phyloP scores from a whole-genome alignment of 2,113 vertebrate genomes.

The Ammospiza caudacuta region DNA sequence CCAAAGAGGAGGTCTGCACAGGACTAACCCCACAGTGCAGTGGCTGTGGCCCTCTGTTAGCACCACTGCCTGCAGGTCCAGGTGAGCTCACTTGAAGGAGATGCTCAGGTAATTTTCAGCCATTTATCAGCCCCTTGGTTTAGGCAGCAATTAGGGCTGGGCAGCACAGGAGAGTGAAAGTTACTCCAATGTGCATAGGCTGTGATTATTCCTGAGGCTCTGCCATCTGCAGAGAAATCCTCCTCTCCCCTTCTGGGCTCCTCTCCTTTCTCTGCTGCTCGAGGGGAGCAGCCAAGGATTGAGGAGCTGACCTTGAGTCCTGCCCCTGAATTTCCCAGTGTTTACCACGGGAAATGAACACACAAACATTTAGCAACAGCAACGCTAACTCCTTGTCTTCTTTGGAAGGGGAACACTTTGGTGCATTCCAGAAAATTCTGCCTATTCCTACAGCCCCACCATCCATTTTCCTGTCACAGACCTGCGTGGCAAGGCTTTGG shows the following conservation, averaged over 20 bases:
- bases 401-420: background rate
- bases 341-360: background rate
- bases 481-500: background rate
- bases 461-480: background rate
- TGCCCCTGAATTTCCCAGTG: background rate
- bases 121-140: background rate
- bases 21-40: background rate
- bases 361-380: background rate
- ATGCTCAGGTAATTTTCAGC: slow-evolving; percentile 15
- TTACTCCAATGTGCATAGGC: background rate
- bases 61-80: background rate
- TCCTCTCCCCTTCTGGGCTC: background rate
- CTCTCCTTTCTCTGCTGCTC: background rate
- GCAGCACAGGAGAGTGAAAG: background rate
- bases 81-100: background rate
- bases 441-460: accelerated
- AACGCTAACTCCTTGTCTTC: background rate
- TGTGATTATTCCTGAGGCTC: slow-evolving; percentile 1
- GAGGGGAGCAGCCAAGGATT: background rate
- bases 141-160: background rate
- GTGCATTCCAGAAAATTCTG: background rate
- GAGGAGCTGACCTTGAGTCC: background rate
- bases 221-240: slow-evolving; percentile 4
- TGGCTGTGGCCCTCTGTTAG: background rate
- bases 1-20: background rate